Base-by-base conservation (phyloP, 2,888 invertebrate genomes). In the Megastigmus dorsalis region DNA sequence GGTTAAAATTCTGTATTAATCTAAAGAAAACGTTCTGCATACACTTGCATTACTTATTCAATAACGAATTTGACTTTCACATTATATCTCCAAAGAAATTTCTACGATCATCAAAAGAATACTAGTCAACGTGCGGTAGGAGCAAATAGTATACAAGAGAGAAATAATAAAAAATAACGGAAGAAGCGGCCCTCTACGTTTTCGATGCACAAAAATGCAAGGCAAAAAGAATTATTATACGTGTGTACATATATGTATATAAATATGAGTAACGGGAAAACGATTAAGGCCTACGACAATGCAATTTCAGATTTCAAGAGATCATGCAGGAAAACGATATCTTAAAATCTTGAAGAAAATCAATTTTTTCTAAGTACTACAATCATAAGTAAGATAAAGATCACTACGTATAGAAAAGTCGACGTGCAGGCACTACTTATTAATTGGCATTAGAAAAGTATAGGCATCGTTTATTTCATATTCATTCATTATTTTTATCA, bases 291-390 rank as follows among this genome's bases (percentile, higher is more conserved):
- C 66, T 75, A 71, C 69, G 54, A 54, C 54, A 69, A 68, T 68
- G 54, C 36, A 69, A 15, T 69, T 63, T 57, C 30, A 76, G 75
- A 72, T 75, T 75, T 72, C 75, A 75, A 75, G 72, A 76, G 30
- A 75, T 75, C 75, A 75, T 75, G 75, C 75, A 75, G 70, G 60
- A 59, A 75, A 72, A 72, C 57, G 65, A 72, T 76, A 69, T 76
- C 72, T 76, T 76, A 76, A 72, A 76, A 76, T 76, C 75, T 76
- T 76, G 72, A 76, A 76, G 50, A 75, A 72, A 72, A 72, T 72
- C 57, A 76, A 72, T 72, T 76, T 72, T 62, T 75, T 54, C 36
- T 55, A 65, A 55, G 23, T 65, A 69, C 65, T 66, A 62, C 50
- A 36, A 7, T 45, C 48, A 33, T 41, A 65, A 50, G 43, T 41